Evolutionary conservation across 2,113 vertebrate species (phyloP).

Genomic region (Scatophagus argus): DNA sequence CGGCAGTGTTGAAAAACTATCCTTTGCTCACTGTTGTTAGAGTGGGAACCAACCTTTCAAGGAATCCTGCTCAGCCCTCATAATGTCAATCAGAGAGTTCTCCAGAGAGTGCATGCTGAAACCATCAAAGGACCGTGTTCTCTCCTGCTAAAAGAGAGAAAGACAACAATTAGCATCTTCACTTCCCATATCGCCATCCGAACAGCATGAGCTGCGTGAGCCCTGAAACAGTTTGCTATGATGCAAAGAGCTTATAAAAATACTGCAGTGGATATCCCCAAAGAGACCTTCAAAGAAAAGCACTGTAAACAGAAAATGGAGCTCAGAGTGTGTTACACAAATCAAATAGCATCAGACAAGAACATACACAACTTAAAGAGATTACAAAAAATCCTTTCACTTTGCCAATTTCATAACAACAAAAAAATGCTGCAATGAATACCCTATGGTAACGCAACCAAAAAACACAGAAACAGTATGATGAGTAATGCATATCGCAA

Average conservation of each 20-base stretch:
- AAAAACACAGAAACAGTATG: background rate
- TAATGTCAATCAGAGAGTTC: constrained; percentile 99
- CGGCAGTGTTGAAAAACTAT: constrained; percentile 18
- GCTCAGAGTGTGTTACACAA: background rate
- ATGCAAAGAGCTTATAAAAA: constrained; percentile 38
- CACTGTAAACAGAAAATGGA: constrained; percentile 41
- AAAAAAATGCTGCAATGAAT: background rate
- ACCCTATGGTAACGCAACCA: background rate
- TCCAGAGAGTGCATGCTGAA: constrained; percentile 98
- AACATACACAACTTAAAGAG: background rate
- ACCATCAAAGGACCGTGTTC: constrained; percentile 94
- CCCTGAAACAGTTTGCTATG: constrained; percentile 20
- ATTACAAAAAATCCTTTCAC: background rate
- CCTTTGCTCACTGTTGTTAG: constrained; percentile 27
- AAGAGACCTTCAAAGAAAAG: constrained; percentile 13
- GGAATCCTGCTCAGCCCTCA: constrained; percentile 99
- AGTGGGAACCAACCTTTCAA: constrained; percentile 94
- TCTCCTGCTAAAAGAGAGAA: constrained; percentile 88
- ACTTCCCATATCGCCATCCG: constrained; percentile 32
- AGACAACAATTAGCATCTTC: constrained; percentile 59
- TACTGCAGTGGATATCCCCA: constrained; percentile 1
- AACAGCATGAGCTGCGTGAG: constrained; percentile 17
- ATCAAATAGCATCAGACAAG: background rate
- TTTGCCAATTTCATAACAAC: background rate
- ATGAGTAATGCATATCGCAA: background rate